Evolutionary conservation across 2,797 vertebrate genomes (phyloP).

Genomic region (Pseudopleuronectes americanus): DNA sequence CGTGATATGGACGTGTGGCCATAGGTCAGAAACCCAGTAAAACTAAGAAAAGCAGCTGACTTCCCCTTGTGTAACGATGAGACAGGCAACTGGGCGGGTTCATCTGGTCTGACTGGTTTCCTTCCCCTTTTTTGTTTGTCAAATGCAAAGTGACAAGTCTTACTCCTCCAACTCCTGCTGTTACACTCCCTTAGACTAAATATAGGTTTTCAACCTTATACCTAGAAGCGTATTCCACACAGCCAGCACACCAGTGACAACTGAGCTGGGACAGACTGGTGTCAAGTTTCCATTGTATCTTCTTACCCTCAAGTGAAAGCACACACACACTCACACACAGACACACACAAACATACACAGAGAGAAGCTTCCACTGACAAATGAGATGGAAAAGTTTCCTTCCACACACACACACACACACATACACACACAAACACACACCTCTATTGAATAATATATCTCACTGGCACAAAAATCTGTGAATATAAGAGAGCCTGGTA

Average conservation of each 20-base stretch:
- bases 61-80: constrained; percentile 46
- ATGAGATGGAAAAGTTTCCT: constrained; percentile 1
- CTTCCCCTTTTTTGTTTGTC: constrained; percentile 49
- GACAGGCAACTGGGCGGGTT: constrained; percentile 45
- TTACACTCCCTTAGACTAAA: not conserved
- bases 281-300: constrained; percentile 71
- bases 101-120: constrained; percentile 56
- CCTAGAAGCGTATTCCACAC: not conserved
- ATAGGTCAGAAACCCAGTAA: constrained; percentile 40
- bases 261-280: constrained; percentile 52
- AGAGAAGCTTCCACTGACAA: no score
- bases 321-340: constrained; percentile 19
- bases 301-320: constrained; percentile 68
- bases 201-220: no score
- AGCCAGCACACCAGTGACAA: constrained; percentile 35
- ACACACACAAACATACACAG: constrained; percentile 1
- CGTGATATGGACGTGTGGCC: constrained; percentile 38
- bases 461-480: constrained; percentile 15
- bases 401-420: constrained; percentile 18
- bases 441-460: constrained; percentile 40
- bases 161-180: not conserved
- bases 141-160: constrained; percentile 34
- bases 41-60: constrained; percentile 39
- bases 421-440: not conserved
- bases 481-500: constrained; percentile 26